Evolutionary conservation across 1,140 invertebrate species (phyloP), one percentile per base, ranked within the genome.

Genomic region (Andricus grossulariae): DNA sequence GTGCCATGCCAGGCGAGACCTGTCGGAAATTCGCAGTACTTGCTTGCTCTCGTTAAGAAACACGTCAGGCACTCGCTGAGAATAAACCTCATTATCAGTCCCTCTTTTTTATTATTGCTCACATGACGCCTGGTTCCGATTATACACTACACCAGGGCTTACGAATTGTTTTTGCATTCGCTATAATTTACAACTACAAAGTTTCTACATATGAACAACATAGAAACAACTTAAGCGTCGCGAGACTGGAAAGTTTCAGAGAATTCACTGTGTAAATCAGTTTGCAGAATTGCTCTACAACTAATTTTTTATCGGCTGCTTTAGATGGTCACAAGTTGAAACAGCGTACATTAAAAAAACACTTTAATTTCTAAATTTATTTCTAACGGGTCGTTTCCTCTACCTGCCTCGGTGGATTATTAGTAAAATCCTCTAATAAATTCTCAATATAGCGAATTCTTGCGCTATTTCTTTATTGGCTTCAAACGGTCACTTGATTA

Each of bases 401-500:
- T 57, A 25, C 55, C 55, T 57, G 54, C 54, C 25, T 21, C 5
- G 7, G 4, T 15, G 57, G 21, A 32, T 60, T 60, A 60, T 60
- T 60, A 60, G 57, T 60, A 32, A 60, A 60, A 60, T 60, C 39
- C 39, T 45, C 21, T 57, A 25, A 25, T 57, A 57, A 25, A 57
- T 32, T 15, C 55, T 57, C 55, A 18, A 25, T 57, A 57, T 25
- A 21, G 55, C 1, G 11, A 57, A 57, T 57, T 57, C 55, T 57
- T 12, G 54, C 5, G 16, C 54, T 11, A 57, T 5, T 57, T 21
- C 19, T 57, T 57, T 21, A 21, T 57, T 57, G 21, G 39, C 10
- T 11, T 45, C 39, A 45, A 45, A 16, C 15, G 52, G 52, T 54
- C 18, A 54, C 7, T 60, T 60, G 21, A 60, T 60, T 32, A 60